Base-by-base conservation (phyloP, 2,888 invertebrate genomes). In the Acanthococcus lagerstroemiae region DNA sequence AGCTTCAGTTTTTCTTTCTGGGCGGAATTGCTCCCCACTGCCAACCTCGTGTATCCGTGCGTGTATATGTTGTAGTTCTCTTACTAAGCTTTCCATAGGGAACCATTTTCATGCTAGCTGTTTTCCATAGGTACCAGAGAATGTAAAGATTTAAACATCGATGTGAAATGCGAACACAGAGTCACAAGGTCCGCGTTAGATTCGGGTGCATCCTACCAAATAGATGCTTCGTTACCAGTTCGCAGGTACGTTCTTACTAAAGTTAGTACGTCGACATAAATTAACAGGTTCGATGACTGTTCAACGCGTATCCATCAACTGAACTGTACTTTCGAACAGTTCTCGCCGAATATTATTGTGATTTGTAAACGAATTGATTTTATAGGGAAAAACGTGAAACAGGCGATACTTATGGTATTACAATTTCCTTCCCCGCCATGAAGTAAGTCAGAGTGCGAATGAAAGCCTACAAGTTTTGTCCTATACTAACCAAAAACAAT, bases 361-460 rank as follows among this genome's bases (percentile, higher is more conserved):
- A 52, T 67, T 54, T 68, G 44, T 61, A 26, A 44, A 72, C 74
- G 77, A 77, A 77, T 78, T 77, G 79, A 75, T 75, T 76, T 74
- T 76, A 75, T 68, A 72, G 73, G 69, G 69, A 70, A 48, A 70
- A 69, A 26, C 86, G 90, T 77, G 88, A 90, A 70, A 86, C 85
- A 77, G 88, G 88, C 77, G 90, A 91, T 79, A 90, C 90, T 73
- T 94, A 94, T 83, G 87, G 83, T 80, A 84, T 93, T 77, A 88
- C 90, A 81, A 88, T 94, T 78, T 85, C 90, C 76, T 92, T 92
- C 85, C 91, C 91, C 76, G 87, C 91, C 75, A 83, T 89, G 81
- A 91, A 89, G 91, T 91, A 87, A 88, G 83, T 75, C 4, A 17
- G 21, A n/a, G 37, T 21, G 26, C 27, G 24, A 37, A 44, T 19